phyloP scores from a whole-genome alignment of 2,113 vertebrate species.

The Tragelaphus imberbis region DNA sequence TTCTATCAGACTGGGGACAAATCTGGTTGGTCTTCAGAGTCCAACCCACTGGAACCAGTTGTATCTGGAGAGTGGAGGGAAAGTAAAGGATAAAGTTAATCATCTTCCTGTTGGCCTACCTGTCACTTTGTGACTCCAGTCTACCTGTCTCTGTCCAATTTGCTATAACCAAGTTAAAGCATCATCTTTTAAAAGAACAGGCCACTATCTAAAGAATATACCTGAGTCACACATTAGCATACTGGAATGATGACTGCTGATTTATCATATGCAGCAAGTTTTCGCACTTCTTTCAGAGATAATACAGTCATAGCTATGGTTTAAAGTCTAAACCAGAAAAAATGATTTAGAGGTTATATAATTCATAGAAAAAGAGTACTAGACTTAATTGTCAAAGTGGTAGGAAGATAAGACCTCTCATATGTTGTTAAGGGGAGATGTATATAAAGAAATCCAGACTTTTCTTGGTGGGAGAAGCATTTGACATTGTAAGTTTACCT shows the following conservation, averaged over 20 bases:
- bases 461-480: not conserved
- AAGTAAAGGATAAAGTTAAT: not conserved
- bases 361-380: not conserved
- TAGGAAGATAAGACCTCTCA: not conserved
- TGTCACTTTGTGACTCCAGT: not conserved
- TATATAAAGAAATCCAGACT: not conserved
- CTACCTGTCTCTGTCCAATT: not conserved
- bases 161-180: not conserved
- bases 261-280: not conserved
- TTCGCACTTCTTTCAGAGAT: not conserved
- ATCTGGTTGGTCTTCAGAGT: not conserved
- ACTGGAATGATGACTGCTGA: not conserved
- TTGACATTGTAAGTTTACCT: not conserved
- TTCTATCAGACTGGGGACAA: not conserved
- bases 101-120: not conserved
- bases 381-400: not conserved
- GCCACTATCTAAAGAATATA: not conserved
- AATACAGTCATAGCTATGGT: not conserved
- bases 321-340: not conserved
- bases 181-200: not conserved
- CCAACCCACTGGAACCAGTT: not conserved
- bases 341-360: not conserved
- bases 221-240: not conserved
- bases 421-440: not conserved
- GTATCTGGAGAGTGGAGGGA: not conserved